These are phyloP conservation scores for Hemibagrus guttatus DNA, from an alignment of 2,797 vertebrate species.

Conservation along the genomic window DNA sequence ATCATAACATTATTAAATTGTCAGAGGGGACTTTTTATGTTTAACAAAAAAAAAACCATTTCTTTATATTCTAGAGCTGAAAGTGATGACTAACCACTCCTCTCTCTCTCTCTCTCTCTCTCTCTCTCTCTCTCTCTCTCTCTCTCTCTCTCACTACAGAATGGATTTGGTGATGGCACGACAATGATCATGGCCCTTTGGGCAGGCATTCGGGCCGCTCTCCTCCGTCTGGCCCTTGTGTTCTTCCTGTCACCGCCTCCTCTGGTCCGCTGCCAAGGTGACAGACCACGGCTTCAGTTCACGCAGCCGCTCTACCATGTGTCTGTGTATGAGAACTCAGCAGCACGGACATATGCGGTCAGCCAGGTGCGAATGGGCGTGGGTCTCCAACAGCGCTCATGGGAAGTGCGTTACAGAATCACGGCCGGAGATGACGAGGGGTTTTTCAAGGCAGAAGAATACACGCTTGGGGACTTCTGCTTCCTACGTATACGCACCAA, in stretches of 20 bases:
- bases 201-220: constrained; percentile 80
- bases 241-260: constrained; percentile 73
- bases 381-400: constrained; percentile 82
- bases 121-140: constrained; percentile 31
- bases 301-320: constrained; percentile 89
- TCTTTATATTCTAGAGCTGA: neutral
- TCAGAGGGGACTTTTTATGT: neutral
- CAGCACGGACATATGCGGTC: constrained; percentile 92
- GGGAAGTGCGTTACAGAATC: constrained; percentile 96
- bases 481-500: constrained; percentile 97
- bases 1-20: neutral
- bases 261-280: constrained; percentile 71
- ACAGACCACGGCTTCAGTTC: constrained; percentile 82
- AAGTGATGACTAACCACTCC: constrained; percentile 33
- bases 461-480: constrained; percentile 93
- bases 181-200: constrained; percentile 88
- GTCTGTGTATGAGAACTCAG: constrained; percentile 93
- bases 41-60: neutral
- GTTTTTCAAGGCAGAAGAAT: constrained; percentile 96
- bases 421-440: constrained; percentile 95
- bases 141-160: constrained; percentile 64
- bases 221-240: constrained; percentile 77
- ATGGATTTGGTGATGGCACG: constrained; percentile 89
- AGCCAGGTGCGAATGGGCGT: constrained; percentile 94
- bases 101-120: neutral